Conservation (phyloP, 2,888 invertebrate genomes). For the Punctoribates punctum region DNA sequence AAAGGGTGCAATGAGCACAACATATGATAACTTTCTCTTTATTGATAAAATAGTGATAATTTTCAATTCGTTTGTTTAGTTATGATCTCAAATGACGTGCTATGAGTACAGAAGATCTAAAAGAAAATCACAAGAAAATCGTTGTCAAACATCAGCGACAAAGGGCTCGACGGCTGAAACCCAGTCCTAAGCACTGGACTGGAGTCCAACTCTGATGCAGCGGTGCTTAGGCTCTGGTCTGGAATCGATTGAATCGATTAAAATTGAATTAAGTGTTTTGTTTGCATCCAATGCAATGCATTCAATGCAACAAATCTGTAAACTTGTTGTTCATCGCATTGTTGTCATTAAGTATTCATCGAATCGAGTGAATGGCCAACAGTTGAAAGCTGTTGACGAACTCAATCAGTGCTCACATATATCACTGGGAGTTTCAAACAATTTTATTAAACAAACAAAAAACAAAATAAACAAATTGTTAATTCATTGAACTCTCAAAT, state of each 20-base stretch:
- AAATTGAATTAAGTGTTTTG: background rate
- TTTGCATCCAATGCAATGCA: slow-evolving; percentile 4
- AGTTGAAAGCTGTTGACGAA: background rate
- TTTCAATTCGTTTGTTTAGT: background rate
- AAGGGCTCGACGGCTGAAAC: background rate
- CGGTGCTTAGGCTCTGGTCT: slow-evolving; percentile 2
- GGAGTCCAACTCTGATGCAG: slow-evolving; percentile 18
- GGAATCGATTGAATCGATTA: background rate
- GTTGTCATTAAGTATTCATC: background rate
- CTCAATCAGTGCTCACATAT: slow-evolving; percentile 7
- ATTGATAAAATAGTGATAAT: background rate
- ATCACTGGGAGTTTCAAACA: slow-evolving; percentile 22
- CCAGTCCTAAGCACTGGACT: background rate
- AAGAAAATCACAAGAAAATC: background rate
- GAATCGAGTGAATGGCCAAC: slow-evolving; percentile 22
- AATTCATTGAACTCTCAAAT: slow-evolving; percentile 20
- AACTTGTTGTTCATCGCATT: slow-evolving; percentile 20
- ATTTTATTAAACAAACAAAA: slow-evolving; percentile 10
- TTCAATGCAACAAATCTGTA: slow-evolving; percentile 17
- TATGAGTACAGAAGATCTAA: background rate
- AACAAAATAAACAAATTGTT: slow-evolving; percentile 3
- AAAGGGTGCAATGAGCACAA: too few species aligned
- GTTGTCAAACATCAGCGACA: background rate
- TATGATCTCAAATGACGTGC: slow-evolving; percentile 13
- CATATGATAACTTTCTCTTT: too few species aligned